Evolutionary conservation across 2,888 invertebrate species (phyloP), one percentile per base, ranked within the genome.

Genomic region (Catonia carolina): DNA sequence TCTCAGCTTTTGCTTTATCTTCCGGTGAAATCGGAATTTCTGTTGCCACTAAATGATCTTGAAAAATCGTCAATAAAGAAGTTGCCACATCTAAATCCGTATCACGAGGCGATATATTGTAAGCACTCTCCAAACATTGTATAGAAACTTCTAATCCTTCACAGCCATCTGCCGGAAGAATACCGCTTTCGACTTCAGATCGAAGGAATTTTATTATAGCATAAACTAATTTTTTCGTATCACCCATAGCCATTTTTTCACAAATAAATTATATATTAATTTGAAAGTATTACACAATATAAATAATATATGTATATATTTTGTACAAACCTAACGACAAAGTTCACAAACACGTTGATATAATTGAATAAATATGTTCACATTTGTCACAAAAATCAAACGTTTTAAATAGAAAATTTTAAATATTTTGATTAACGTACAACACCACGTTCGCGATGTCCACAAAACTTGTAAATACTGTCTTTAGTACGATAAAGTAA

Each of bases 61-160:
- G 20, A 18, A 56, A 56, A 17, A 56, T 51, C 3, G 41, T 22
- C 33, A 17, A 17, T 14, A 56, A 35, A 15, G 41, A 35, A 31
- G 35, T 14, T 33, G 31, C 33, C 15, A 56, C 51, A 18, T 51
- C 51, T 14, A 56, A 35, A 1, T 17, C 2, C 27, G 22, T 45
- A 27, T 45, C 45, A 10, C 27, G 20, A 2, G 33, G 33, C 7
- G 12, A 31, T 15, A 95, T 75, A 64, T 84, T 85, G 72, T 90
- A 97, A 6, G 93, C 90, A 48, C 89, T 87, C 74, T 96, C 93
- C 64, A 96, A 77, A 73, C 97, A 97, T 74, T 97, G 96, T 63
- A 90, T 84, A 36, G 94, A 93, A 57, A 98, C 97, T 77, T 94
- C 94, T 51, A 95, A 76, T 70, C 89, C 89, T 72, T 92, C 92